Conservation (phyloP, 2,888 invertebrate genomes). For the Thymelicus lineola region DNA sequence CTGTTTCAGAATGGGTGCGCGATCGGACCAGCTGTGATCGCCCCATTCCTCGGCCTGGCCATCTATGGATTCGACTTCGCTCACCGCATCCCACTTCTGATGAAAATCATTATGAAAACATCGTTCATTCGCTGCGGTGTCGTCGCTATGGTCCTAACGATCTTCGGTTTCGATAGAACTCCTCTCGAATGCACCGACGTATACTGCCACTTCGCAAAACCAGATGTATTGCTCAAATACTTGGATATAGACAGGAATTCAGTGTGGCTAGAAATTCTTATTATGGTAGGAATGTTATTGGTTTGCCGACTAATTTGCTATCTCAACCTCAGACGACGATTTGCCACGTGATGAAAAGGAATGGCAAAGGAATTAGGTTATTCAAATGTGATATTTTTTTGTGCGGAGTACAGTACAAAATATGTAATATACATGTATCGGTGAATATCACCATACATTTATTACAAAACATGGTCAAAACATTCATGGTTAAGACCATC, state of each 20-base stretch:
- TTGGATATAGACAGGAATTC: constrained; percentile 85
- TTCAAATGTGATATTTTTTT: constrained; percentile 46
- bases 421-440: not conserved
- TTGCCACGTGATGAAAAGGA: constrained; percentile 66
- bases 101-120: constrained; percentile 87
- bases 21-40: constrained; percentile 87
- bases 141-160: constrained; percentile 85
- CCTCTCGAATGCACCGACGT: constrained; percentile 85
- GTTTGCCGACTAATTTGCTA: constrained; percentile 85
- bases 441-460: no score
- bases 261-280: constrained; percentile 83
- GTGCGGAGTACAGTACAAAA: constrained; percentile 6
- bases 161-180: constrained; percentile 86
- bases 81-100: constrained; percentile 83
- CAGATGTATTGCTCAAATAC: constrained; percentile 85
- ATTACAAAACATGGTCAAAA: no score
- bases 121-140: constrained; percentile 88
- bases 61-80: constrained; percentile 90
- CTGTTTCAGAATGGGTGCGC: constrained; percentile 88
- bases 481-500: no score
- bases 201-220: constrained; percentile 88
- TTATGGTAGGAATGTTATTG: constrained; percentile 80
- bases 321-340: constrained; percentile 84
- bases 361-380: constrained; percentile 27
- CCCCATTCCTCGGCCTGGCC: constrained; percentile 88